Evolutionary conservation across 2,113 vertebrate genomes (phyloP).

Genomic region (Pampusana beccarii): DNA sequence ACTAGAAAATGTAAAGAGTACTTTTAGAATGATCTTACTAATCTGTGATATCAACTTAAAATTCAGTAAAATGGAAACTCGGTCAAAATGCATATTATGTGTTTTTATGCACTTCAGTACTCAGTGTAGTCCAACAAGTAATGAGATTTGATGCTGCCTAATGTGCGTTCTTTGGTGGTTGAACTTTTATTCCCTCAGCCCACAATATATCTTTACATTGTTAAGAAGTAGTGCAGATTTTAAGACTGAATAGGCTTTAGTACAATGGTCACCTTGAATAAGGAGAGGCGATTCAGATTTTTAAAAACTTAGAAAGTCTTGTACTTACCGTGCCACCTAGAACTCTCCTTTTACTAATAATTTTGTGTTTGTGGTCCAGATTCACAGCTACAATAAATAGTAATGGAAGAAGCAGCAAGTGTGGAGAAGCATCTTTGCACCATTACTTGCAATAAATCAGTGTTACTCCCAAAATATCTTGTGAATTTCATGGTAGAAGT

Average conservation of each 20-base stretch:
- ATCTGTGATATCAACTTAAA: background rate
- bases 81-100: background rate
- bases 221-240: background rate
- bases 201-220: background rate
- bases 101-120: background rate
- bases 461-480: slow-evolving; percentile 3
- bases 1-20: background rate
- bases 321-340: background rate
- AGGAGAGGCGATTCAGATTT: background rate
- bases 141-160: background rate
- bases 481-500: slow-evolving; percentile 16
- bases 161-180: background rate
- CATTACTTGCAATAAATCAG: slow-evolving; percentile 27
- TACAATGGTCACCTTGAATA: background rate
- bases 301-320: background rate
- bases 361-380: background rate
- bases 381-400: background rate
- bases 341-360: background rate
- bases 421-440: slow-evolving; percentile 18
- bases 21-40: background rate
- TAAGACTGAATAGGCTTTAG: background rate
- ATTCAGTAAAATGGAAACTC: background rate
- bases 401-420: background rate
- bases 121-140: background rate
- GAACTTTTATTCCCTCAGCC: background rate